These are phyloP conservation scores for Motacilla tschutschensis DNA, from an alignment of 2,113 vertebrate genomes.

Conservation along the genomic window DNA sequence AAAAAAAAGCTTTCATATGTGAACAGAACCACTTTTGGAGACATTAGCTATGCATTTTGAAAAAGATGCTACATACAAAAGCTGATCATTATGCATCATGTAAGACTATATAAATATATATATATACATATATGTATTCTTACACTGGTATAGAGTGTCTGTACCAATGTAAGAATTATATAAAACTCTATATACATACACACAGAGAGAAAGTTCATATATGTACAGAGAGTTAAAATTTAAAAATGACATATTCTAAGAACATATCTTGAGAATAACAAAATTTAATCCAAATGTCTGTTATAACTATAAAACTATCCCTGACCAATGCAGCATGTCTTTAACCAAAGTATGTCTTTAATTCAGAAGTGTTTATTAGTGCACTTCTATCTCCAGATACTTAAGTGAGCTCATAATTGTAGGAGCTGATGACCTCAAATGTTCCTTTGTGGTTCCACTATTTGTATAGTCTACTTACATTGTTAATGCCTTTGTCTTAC, in stretches of 20 bases:
- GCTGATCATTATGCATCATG: fast-evolving
- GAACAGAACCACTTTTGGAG: not conserved
- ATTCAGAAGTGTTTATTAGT: not conserved
- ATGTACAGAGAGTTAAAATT: not conserved
- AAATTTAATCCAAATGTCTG: not conserved
- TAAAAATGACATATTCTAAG: not conserved
- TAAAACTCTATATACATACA: not conserved
- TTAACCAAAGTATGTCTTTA: not conserved
- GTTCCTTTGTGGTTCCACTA: slow-evolving; percentile 5
- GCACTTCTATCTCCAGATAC: not conserved
- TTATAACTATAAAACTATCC: not conserved
- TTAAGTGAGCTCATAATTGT: not conserved
- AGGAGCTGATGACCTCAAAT: not conserved
- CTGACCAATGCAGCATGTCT: not conserved
- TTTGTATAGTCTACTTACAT: not conserved
- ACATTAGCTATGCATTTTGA: not conserved
- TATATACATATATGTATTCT: not conserved
- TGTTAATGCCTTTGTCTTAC: not conserved
- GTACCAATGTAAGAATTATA: not conserved
- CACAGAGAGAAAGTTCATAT: not conserved
- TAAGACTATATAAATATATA: not conserved
- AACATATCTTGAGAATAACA: not conserved
- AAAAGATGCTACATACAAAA: not conserved
- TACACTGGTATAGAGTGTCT: not conserved
- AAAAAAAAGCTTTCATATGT: not conserved